Evolutionary conservation across 2,797 vertebrate species (phyloP).

Genomic region (Typhlichthys subterraneus): DNA sequence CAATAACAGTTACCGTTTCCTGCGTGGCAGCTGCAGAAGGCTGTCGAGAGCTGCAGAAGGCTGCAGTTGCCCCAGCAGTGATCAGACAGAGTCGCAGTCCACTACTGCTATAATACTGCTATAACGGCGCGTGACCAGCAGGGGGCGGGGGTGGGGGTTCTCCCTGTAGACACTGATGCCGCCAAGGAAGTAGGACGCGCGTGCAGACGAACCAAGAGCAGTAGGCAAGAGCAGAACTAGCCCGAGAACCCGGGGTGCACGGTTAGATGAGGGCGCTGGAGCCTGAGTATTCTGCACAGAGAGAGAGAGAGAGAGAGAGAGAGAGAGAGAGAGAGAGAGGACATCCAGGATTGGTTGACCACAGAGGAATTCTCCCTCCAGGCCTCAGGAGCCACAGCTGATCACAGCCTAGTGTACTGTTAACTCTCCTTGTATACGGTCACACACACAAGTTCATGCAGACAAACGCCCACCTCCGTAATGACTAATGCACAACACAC

Average conservation of each 20-base stretch:
- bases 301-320: constrained; percentile 78
- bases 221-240: constrained; percentile 69
- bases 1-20: constrained; percentile 81
- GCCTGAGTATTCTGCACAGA: constrained; percentile 85
- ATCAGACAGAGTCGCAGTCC: constrained; percentile 81
- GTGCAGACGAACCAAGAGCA: constrained; percentile 38
- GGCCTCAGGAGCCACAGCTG: constrained; percentile 62
- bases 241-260: constrained; percentile 67
- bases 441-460: neutral
- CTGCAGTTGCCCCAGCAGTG: constrained; percentile 83
- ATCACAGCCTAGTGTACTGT: constrained; percentile 59
- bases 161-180: constrained; percentile 42
- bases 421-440: constrained; percentile 44
- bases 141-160: constrained; percentile 33
- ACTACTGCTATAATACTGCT: too few relatives aligned
- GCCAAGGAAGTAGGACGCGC: constrained; percentile 45
- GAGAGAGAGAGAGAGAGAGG: constrained; percentile 63
- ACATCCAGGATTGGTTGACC: constrained; percentile 46
- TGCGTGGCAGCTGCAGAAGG: constrained; percentile 67
- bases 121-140: constrained; percentile 40
- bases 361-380: constrained; percentile 63
- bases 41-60: constrained; percentile 54
- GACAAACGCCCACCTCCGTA: too few relatives aligned
- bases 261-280: constrained; percentile 68
- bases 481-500: too few relatives aligned